Evolutionary conservation across 2,797 vertebrate genomes (phyloP).

Genomic region (Merluccius polli): DNA sequence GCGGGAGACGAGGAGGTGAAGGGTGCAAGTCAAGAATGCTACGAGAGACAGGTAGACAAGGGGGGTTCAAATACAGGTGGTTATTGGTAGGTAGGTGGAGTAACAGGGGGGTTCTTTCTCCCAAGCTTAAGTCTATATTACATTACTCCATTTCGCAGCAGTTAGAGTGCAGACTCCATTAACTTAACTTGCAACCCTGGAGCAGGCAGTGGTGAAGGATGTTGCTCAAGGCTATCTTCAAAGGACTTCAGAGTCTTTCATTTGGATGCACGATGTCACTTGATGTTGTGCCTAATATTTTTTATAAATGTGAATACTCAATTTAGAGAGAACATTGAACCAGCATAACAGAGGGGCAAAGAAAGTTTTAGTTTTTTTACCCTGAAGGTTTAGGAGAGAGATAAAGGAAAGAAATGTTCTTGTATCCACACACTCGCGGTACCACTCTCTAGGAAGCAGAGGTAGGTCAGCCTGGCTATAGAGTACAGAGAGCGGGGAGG

Average conservation of each 20-base stretch:
- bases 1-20: background rate
- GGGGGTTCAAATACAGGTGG: background rate
- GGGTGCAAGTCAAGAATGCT: no score
- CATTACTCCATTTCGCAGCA: background rate
- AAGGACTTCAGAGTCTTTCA: background rate
- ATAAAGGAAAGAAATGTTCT: background rate
- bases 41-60: no score
- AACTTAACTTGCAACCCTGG: background rate
- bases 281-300: background rate
- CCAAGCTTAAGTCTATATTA: background rate
- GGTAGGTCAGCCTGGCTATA: background rate
- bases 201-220: background rate
- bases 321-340: background rate
- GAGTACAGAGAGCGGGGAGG: background rate
- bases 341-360: background rate
- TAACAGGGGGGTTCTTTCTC: background rate
- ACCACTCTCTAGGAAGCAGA: background rate
- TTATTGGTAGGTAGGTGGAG: background rate
- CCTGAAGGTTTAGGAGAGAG: background rate
- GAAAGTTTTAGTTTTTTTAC: background rate
- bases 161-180: background rate
- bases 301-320: background rate
- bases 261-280: background rate
- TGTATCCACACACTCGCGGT: no score
- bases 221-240: background rate